Evolutionary conservation across 2,113 vertebrate species (phyloP).

Genomic region (Anas platyrhynchos): DNA sequence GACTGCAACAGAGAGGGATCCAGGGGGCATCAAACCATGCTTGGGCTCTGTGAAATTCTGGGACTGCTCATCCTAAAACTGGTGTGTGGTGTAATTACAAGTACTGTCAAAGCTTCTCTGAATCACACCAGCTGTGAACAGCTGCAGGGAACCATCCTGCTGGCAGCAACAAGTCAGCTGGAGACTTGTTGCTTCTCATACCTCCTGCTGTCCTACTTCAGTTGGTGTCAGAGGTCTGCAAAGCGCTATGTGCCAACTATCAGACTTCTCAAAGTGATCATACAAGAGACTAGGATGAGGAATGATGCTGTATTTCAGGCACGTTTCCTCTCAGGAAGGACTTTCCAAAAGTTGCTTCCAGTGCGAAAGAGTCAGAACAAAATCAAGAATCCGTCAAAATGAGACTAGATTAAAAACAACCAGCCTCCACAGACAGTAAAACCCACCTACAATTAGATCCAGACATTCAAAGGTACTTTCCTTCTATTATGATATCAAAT

Average conservation of each 20-base stretch:
- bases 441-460: background rate
- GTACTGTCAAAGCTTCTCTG: background rate
- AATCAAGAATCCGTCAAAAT: background rate
- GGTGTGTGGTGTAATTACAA: background rate
- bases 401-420: background rate
- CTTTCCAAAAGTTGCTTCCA: background rate
- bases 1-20: background rate
- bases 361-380: background rate
- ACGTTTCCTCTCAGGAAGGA: background rate
- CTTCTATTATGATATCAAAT: background rate
- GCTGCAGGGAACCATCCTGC: background rate
- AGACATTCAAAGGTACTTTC: background rate
- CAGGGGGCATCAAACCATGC: background rate
- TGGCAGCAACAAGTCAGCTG: background rate
- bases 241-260: background rate
- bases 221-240: background rate
- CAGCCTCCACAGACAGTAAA: background rate
- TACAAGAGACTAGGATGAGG: background rate
- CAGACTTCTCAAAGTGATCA: background rate
- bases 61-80: background rate
- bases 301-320: background rate
- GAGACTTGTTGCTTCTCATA: background rate
- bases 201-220: background rate
- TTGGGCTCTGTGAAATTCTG: background rate
- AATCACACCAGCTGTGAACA: background rate